Evolutionary conservation across 2,113 vertebrate genomes (phyloP).

Genomic region (Saiga tatarica): DNA sequence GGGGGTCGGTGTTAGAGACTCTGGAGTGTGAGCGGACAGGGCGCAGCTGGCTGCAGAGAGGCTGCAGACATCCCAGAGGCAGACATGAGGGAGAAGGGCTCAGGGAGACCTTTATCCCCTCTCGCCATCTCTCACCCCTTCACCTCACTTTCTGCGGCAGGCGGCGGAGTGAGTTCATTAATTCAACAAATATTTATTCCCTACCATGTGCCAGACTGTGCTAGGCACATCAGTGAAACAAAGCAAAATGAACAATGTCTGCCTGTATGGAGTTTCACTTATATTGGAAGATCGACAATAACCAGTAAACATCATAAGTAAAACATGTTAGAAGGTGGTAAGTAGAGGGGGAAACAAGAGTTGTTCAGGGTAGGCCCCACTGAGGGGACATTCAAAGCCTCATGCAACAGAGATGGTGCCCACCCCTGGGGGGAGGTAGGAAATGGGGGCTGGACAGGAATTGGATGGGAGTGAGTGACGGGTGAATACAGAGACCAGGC

Average conservation of each 20-base stretch:
- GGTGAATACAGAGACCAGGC: not conserved
- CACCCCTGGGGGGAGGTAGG: too few species aligned
- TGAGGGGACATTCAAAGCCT: not conserved
- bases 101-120: not conserved
- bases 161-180: not conserved
- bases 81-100: not conserved
- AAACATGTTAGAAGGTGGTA: not conserved
- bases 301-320: not conserved
- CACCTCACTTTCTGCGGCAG: not conserved
- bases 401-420: not conserved
- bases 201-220: not conserved
- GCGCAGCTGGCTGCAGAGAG: not conserved
- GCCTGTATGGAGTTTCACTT: slow-evolving; percentile 5
- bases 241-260: not conserved
- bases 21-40: slow-evolving; percentile 2
- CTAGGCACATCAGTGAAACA: not conserved
- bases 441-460: not conserved
- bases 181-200: not conserved
- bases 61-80: not conserved
- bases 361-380: not conserved
- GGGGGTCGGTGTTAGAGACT: not conserved
- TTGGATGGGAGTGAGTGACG: not conserved
- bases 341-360: not conserved
- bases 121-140: not conserved
- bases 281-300: not conserved